A percentile compares a stretch with the other conserved stretches of the same genome.
Evolutionary conservation across 1,140 invertebrate genomes (phyloP).

Genomic region (Calephelis virginiensis): DNA sequence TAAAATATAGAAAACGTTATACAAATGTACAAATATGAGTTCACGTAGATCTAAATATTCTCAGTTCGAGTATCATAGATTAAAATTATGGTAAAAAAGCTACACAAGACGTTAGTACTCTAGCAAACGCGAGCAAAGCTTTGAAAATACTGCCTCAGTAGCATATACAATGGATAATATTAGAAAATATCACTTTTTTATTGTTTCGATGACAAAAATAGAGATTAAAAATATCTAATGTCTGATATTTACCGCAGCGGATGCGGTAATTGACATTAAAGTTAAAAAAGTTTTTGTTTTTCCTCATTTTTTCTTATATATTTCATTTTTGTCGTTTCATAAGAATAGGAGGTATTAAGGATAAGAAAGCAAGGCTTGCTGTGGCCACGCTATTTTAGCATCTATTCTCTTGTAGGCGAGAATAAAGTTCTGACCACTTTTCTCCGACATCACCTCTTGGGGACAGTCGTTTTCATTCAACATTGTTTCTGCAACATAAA

Average conservation of each 20-base stretch:
- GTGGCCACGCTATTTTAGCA: constrained; percentile 98
- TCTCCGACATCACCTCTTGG: constrained; percentile 88
- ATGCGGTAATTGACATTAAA: background rate
- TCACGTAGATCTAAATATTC: constrained; percentile 21
- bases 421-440: constrained; percentile 88
- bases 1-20: constrained; percentile 27
- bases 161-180: constrained; percentile 58
- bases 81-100: constrained; percentile 69
- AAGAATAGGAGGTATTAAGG: constrained; percentile 44
- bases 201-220: constrained; percentile 67
- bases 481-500: constrained; percentile 88
- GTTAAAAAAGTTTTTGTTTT: constrained; percentile 8
- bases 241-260: constrained; percentile 1
- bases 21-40: constrained; percentile 55
- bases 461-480: constrained; percentile 93
- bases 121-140: constrained; percentile 41
- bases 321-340: constrained; percentile 5
- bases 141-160: constrained; percentile 63
- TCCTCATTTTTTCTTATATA: background rate
- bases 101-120: constrained; percentile 44
- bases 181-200: constrained; percentile 71
- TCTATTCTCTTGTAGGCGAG: constrained; percentile 97
- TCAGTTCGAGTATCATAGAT: constrained; percentile 58
- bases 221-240: constrained; percentile 36
- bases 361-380: constrained; percentile 72